A percentile compares a stretch with the other conserved stretches of the same genome.
Evolutionary conservation across 2,888 invertebrate genomes (phyloP).

Genomic region (Dione vanillae): DNA sequence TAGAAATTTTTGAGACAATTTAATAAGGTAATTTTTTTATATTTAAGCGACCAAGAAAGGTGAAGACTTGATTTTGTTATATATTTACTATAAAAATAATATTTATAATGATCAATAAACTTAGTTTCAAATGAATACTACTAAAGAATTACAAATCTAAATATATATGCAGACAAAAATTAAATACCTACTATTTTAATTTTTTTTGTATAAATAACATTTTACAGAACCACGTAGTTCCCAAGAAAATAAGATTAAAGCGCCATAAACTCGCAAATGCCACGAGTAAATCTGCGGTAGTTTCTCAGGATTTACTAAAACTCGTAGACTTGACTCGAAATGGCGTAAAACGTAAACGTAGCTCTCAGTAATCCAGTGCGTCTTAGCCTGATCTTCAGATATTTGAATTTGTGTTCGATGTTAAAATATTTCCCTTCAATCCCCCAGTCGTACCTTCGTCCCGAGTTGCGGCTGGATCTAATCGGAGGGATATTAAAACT

Average conservation of each 20-base stretch:
- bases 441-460: slow-evolving; percentile 62
- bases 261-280: slow-evolving; percentile 41
- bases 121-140: not conserved
- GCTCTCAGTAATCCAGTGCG: slow-evolving; percentile 50
- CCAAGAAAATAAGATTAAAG: slow-evolving; percentile 39
- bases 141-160: not conserved
- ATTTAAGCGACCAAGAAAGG: not conserved
- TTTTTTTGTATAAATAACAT: slow-evolving; percentile 9
- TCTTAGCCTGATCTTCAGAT: slow-evolving; percentile 67
- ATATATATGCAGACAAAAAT: not conserved
- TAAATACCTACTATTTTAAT: not conserved
- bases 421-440: slow-evolving; percentile 68
- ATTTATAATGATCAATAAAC: not conserved
- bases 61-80: not conserved
- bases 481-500: slow-evolving; percentile 83
- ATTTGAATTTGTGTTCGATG: slow-evolving; percentile 74
- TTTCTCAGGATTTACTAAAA: slow-evolving; percentile 51
- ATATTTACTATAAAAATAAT: not conserved
- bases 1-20: slow-evolving; percentile 41
- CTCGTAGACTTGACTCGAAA: slow-evolving; percentile 35
- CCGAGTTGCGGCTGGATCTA: slow-evolving; percentile 75
- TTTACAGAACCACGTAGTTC: slow-evolving; percentile 8
- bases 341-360: slow-evolving; percentile 44
- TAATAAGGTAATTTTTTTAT: slow-evolving; percentile 26
- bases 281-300: slow-evolving; percentile 43